These are phyloP conservation scores for Myripristis jacobus DNA, from an alignment of 2,797 vertebrate species.

Conservation along the genomic window DNA sequence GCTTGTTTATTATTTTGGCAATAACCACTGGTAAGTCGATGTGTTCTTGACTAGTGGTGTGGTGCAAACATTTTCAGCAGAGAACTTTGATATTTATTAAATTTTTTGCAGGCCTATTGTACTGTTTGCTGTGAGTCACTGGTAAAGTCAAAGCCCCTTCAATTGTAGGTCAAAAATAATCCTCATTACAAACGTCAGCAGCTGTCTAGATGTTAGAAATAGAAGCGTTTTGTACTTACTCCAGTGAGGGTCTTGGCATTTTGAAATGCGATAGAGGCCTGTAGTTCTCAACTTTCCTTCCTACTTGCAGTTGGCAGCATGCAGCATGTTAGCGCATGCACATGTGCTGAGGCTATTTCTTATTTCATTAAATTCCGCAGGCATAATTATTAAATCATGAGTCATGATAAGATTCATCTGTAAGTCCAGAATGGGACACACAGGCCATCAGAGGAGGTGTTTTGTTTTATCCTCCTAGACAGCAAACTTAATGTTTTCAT, in stretches of 20 bases:
- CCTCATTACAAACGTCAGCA: slow-evolving; percentile 58
- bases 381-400: neutral
- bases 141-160: slow-evolving; percentile 13
- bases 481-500: neutral
- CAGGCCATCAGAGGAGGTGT: neutral
- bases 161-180: slow-evolving; percentile 45
- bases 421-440: neutral
- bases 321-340: slow-evolving; percentile 3
- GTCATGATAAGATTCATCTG: neutral
- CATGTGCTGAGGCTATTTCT: slow-evolving; percentile 31
- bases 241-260: slow-evolving; percentile 55
- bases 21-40: slow-evolving; percentile 18
- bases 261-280: slow-evolving; percentile 72
- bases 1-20: slow-evolving; percentile 56
- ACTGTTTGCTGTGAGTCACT: neutral
- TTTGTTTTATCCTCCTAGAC: neutral
- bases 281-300: slow-evolving; percentile 48
- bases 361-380: neutral
- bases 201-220: slow-evolving; percentile 70
- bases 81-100: neutral
- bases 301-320: slow-evolving; percentile 40
- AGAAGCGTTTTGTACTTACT: slow-evolving; percentile 67
- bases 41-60: neutral
- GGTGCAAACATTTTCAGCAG: slow-evolving; percentile 8
- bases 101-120: neutral